Evolutionary conservation across 2,888 invertebrate species (phyloP).

Genomic region (Chalcis sispes): DNA sequence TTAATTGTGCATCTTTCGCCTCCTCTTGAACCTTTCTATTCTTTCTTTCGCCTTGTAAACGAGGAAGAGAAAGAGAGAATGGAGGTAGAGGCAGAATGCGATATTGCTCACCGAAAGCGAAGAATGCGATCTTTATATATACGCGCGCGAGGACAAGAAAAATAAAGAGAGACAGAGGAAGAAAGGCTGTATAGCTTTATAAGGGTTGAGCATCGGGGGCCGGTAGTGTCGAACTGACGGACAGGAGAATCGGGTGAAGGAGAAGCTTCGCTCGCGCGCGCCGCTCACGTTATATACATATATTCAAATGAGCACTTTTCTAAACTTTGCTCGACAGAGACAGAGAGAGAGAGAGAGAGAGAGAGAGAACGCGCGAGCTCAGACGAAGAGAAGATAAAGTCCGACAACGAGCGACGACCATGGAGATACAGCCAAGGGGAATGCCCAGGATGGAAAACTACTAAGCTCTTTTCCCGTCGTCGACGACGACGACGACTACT

Average conservation of each 20-base stretch:
- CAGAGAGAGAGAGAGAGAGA: constrained; percentile 21
- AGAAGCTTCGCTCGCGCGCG: not conserved
- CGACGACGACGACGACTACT: too few species aligned
- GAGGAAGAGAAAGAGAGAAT: not conserved
- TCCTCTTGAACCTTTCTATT: too few species aligned
- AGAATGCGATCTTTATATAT: too few species aligned
- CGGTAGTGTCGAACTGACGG: constrained; percentile 47
- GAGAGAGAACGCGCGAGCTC: not conserved
- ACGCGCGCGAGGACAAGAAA: constrained; percentile 12
- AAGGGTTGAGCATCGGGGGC: not conserved
- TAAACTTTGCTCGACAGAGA: constrained; percentile 7
- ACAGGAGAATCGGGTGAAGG: constrained; percentile 44
- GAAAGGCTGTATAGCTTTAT: not conserved
- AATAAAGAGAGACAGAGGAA: constrained; percentile 11
- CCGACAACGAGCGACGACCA: too few species aligned
- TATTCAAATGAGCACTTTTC: constrained; percentile 30
- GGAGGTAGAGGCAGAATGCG: not conserved
- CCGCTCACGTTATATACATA: too few species aligned
- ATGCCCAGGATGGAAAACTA: too few species aligned
- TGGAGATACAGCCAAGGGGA: too few species aligned
- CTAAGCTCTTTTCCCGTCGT: too few species aligned
- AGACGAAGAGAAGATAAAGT: too few species aligned
- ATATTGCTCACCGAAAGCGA: not conserved
- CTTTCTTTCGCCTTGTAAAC: not conserved
- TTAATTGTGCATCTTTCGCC: constrained; percentile 22